phyloP scores from a whole-genome alignment of 1,140 invertebrate genomes.

The Euwallacea similis region DNA sequence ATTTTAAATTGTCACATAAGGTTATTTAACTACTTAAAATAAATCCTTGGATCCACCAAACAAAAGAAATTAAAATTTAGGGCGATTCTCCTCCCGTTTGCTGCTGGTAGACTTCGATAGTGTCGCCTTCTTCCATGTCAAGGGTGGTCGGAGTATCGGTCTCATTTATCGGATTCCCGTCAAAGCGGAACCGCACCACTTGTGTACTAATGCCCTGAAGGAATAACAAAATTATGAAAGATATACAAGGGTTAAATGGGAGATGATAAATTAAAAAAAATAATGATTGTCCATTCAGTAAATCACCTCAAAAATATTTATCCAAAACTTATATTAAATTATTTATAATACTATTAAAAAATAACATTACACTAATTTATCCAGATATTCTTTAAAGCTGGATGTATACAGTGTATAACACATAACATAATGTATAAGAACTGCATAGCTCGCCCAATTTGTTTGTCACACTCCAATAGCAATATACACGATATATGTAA shows the following conservation, averaged over 20 bases:
- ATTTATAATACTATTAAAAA: no score
- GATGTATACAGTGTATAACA: no score
- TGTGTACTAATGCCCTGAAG: slow-evolving; percentile 78
- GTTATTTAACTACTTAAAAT: slow-evolving; percentile 7
- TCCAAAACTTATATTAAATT: no score
- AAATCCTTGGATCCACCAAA: neutral
- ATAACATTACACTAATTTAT: no score
- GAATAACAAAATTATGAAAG: slow-evolving; percentile 43
- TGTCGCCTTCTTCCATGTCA: slow-evolving; percentile 94
- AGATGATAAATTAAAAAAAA: neutral
- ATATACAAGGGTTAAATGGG: no score
- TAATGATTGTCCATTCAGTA: neutral
- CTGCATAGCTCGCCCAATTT: no score
- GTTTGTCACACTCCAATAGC: no score
- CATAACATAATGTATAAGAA: no score
- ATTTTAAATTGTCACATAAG: neutral
- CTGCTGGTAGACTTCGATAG: slow-evolving; percentile 94
- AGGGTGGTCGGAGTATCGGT: slow-evolving; percentile 85
- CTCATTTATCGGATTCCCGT: slow-evolving; percentile 93
- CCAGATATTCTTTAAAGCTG: no score
- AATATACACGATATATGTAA: no score
- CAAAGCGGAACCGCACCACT: slow-evolving; percentile 89
- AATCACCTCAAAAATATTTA: neutral
- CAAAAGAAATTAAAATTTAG: slow-evolving; percentile 18
- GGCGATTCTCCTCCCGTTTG: slow-evolving; percentile 74